Percentiles rank a stretch among this genome's conserved stretches.
Conservation (phyloP, 1,140 invertebrate species). For the Halictus rubicundus region DNA sequence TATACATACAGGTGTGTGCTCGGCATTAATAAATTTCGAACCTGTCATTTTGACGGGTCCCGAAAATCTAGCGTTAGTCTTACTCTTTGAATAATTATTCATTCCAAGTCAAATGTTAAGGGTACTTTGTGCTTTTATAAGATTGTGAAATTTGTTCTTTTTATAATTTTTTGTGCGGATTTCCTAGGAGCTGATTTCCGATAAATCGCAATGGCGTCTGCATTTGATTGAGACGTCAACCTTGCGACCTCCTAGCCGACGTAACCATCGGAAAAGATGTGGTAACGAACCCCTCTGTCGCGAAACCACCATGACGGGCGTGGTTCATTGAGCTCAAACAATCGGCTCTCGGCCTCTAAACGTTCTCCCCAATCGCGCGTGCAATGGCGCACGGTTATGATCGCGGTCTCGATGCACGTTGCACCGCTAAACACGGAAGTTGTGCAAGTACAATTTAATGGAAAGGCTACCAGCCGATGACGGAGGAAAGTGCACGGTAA, state of each 20-base stretch:
- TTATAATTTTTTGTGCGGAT: too few relatives aligned
- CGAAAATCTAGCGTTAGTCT: too few relatives aligned
- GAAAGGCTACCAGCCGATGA: constrained; percentile 28
- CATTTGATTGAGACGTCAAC: not conserved
- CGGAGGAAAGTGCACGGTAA: constrained; percentile 16
- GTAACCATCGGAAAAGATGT: not conserved
- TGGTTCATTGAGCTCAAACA: not conserved
- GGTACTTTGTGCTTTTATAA: too few relatives aligned
- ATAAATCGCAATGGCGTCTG: not conserved
- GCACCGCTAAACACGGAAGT: constrained; percentile 11
- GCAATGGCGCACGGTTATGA: not conserved
- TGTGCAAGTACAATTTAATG: constrained; percentile 36
- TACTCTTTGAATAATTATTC: too few relatives aligned
- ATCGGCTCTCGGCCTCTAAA: not conserved
- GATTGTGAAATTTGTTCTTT: too few relatives aligned
- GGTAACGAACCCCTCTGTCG: not conserved
- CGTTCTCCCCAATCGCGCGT: not conserved
- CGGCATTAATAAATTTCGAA: too few relatives aligned
- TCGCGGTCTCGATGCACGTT: not conserved
- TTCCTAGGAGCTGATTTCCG: too few relatives aligned
- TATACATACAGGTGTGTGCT: too few relatives aligned
- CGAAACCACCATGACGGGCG: not conserved
- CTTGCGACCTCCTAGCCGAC: too few relatives aligned
- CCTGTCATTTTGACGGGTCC: too few relatives aligned
- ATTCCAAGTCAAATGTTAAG: too few relatives aligned